Base-by-base conservation (phyloP, 1,140 invertebrate species). In the Geopemphigus sp. region DNA sequence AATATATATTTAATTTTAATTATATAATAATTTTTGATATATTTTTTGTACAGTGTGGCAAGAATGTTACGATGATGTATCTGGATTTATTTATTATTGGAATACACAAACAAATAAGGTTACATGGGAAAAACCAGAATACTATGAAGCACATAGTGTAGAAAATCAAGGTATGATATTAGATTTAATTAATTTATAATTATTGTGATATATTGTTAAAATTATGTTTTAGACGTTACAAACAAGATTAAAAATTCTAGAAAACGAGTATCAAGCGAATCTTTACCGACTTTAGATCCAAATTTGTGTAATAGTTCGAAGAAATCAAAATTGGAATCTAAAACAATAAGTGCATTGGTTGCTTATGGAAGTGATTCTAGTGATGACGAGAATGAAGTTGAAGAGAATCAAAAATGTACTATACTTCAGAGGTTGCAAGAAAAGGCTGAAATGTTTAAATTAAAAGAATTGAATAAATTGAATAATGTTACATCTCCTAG, bases 21-120 rank as follows among this genome's bases (percentile, higher is more conserved):
- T 39, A 39, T 39, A 50, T 50, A 50, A 6, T 50, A 50, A 19
- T 19, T 54, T 19, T 17, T 19, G 53, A 39, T 39, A 22, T 68
- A 32, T n/a, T 64, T n/a, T 68, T 47, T 26, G 50, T 68, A 8
- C 50, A 78, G 74, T 63, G 17, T 78, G 74, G 74, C 74, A 78
- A 19, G 74, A 78, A 12, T 78, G 74, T 78, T 78, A 78, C 50
- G 74, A 78, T 63, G 74, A 78, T 19, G 74, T 78, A 63, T 78
- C 74, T n/a, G 74, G 74, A 26, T 78, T 78, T 63, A 78, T 78
- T 47, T 78, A 78, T 22, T 78, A 78, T 50, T 78, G 74, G 74
- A 78, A 78, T 63, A 78, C 56, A 12, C 54, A 78, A 63, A 78
- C 74, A 26, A 78, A 78, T 63, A 78, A 78, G 63, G 74, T 78